Conservation (phyloP, 2,797 vertebrate species). For the Amniataba percoides region DNA sequence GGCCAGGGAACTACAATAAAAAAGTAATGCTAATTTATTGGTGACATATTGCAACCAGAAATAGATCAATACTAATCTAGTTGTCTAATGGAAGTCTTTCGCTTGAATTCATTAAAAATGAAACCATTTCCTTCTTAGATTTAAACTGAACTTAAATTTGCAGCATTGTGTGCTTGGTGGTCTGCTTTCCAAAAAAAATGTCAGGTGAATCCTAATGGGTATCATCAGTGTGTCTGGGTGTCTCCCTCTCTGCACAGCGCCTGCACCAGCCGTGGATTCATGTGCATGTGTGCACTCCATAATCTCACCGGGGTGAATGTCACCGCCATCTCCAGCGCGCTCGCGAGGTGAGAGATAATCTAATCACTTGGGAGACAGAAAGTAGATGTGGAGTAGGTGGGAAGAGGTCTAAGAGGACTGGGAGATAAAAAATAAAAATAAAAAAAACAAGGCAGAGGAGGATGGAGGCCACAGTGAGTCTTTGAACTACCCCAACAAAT, state of each 20-base stretch:
- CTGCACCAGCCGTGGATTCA: constrained; percentile 23
- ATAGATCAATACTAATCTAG: constrained; percentile 31
- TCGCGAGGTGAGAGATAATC: constrained; percentile 60
- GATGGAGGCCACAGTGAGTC: constrained; percentile 26
- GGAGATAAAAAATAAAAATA: constrained; percentile 29
- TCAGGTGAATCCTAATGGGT: background rate
- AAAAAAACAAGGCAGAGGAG: constrained; percentile 2
- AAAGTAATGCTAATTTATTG: constrained; percentile 24
- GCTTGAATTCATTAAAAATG: constrained; percentile 5
- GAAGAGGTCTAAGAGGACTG: constrained; percentile 8
- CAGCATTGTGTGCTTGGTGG: background rate
- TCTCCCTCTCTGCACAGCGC: background rate
- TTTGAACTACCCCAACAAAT: constrained; percentile 57
- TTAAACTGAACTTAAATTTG: background rate
- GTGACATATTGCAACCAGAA: constrained; percentile 9
- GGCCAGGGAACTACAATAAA: background rate
- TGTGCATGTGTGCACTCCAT: constrained; percentile 29
- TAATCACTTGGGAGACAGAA: constrained; percentile 57
- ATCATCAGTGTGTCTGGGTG: constrained; percentile 21
- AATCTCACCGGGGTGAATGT: constrained; percentile 53
- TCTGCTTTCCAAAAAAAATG: constrained; percentile 12
- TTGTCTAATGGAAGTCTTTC: constrained; percentile 15
- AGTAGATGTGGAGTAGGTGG: constrained; percentile 33
- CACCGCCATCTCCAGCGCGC: constrained; percentile 31
- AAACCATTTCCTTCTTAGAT: background rate